These are phyloP conservation scores for Dryas iulia DNA, from an alignment of 1,140 invertebrate species.

Conservation along the genomic window DNA sequence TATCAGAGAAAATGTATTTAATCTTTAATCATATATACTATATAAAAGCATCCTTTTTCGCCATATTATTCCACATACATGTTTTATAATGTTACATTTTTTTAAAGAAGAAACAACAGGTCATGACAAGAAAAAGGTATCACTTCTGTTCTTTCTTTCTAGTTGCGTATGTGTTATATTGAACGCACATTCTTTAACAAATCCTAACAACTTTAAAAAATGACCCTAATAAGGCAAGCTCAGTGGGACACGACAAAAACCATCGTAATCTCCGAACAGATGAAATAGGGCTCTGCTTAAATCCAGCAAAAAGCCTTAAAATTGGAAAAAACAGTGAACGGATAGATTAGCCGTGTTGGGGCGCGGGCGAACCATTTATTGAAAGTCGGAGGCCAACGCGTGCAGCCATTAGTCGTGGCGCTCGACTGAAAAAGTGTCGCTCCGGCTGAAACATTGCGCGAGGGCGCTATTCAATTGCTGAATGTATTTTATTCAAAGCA, in stretches of 20 bases:
- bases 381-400: conserved; percentile 69
- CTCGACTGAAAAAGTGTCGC: conserved; percentile 72
- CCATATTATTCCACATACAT: too few species aligned
- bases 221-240: conserved; percentile 8
- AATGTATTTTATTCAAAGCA: conserved; percentile 76
- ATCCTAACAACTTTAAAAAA: background rate
- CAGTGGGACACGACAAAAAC: conserved; percentile 11
- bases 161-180: too few species aligned
- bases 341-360: conserved; percentile 54
- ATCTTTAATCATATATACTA: too few species aligned
- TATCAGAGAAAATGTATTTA: too few species aligned
- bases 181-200: background rate
- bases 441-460: conserved; percentile 70
- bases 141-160: too few species aligned
- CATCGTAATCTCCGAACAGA: conserved; percentile 24
- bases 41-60: too few species aligned
- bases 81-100: too few species aligned
- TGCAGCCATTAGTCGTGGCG: conserved; percentile 69
- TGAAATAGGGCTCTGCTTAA: conserved; percentile 27
- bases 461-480: conserved; percentile 72
- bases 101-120: too few species aligned
- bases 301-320: conserved; percentile 36
- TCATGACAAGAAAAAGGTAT: too few species aligned
- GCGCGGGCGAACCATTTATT: conserved; percentile 63
- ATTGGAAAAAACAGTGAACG: conserved; percentile 44